These are phyloP conservation scores for Montipora capitata DNA, from an alignment of 92 coral and sea anemone species.

Conservation along the genomic window DNA sequence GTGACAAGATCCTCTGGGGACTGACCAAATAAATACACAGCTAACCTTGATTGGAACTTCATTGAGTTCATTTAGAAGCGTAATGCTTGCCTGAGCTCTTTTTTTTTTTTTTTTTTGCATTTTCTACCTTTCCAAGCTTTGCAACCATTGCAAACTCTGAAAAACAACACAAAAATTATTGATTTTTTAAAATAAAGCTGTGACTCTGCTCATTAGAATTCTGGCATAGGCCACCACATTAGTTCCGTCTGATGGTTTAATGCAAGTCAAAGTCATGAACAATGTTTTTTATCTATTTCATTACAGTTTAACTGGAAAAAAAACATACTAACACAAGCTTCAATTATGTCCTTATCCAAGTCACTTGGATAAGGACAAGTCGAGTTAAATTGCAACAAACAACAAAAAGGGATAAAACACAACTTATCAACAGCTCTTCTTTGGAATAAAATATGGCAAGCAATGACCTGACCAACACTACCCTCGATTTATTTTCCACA, in stretches of 20 bases:
- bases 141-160: constrained; percentile 46
- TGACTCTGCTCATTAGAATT: not conserved
- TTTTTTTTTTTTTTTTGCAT: not conserved
- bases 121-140: constrained; percentile 20
- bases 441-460: constrained; percentile 31
- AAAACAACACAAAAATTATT: not conserved
- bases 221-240: not conserved
- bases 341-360: constrained; percentile 37
- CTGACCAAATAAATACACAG: not conserved
- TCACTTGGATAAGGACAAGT: too few species aligned
- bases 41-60: constrained; percentile 10
- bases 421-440: constrained; percentile 34
- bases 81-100: constrained; percentile 13
- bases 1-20: not conserved
- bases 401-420: too few species aligned
- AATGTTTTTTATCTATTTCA: not conserved
- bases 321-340: constrained; percentile 57
- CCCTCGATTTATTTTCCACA: constrained; percentile 57
- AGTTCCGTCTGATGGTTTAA: not conserved
- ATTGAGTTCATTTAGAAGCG: constrained; percentile 10
- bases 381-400: too few species aligned
- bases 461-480: constrained; percentile 57
- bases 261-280: not conserved
- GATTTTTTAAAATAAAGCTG: not conserved
- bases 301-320: not conserved